Evolutionary conservation across 2,797 vertebrate species (phyloP).

Genomic region (Discoglossus pictus): DNA sequence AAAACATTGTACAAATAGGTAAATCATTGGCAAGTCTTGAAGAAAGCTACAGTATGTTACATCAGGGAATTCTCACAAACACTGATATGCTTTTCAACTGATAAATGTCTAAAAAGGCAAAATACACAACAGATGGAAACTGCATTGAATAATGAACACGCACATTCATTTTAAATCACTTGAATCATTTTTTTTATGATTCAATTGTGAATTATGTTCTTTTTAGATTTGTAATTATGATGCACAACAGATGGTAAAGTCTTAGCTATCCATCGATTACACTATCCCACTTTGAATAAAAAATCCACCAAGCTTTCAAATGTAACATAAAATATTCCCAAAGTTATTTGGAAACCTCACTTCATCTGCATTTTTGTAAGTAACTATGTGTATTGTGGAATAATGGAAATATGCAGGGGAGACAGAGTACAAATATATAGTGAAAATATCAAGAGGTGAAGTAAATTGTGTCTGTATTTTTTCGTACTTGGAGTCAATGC

Average conservation of each 20-base stretch:
- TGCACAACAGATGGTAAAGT: slow-evolving; percentile 44
- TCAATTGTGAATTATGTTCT: slow-evolving; percentile 49
- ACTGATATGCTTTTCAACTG: slow-evolving; percentile 40
- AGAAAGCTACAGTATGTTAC: slow-evolving; percentile 25
- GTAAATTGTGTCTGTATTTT: no score
- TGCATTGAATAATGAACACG: slow-evolving; percentile 49
- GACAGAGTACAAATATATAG: no score
- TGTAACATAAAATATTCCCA: not conserved
- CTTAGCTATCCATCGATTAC: slow-evolving; percentile 40
- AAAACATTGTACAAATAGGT: no score
- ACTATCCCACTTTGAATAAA: slow-evolving; percentile 9
- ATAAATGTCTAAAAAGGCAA: slow-evolving; percentile 46
- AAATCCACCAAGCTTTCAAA: not conserved
- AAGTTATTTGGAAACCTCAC: not conserved
- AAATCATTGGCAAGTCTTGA: not conserved
- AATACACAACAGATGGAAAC: slow-evolving; percentile 49
- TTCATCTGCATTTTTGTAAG: no score
- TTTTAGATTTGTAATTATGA: slow-evolving; percentile 45
- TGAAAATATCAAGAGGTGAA: no score
- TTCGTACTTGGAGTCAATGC: no score
- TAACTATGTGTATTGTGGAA: no score
- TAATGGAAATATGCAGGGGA: no score
- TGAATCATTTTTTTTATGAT: slow-evolving; percentile 51
- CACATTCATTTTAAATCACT: slow-evolving; percentile 51
- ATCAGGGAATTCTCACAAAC: slow-evolving; percentile 31